A percentile compares a stretch with the other conserved stretches of the same genome.
These are phyloP conservation scores for Mizuhopecten yessoensis DNA, from an alignment of 1,140 invertebrate species.

Conservation along the genomic window DNA sequence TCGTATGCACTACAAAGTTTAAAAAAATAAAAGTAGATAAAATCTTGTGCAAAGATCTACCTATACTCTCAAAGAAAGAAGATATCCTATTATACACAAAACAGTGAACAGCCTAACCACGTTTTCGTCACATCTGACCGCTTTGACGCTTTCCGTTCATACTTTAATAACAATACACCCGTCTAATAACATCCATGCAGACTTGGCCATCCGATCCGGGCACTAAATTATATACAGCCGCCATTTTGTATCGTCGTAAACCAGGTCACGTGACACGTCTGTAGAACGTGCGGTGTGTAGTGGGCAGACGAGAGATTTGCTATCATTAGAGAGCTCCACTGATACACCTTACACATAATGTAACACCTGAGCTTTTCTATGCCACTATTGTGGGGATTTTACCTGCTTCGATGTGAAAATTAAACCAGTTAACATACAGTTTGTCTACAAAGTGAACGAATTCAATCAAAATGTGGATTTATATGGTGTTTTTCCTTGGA, in stretches of 20 bases:
- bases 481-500: slow-evolving; percentile 7
- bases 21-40: neutral
- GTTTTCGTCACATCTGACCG: neutral
- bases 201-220: neutral
- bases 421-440: neutral
- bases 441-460: neutral
- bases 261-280: slow-evolving; percentile 6
- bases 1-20: neutral
- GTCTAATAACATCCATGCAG: neutral
- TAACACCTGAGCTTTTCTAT: neutral
- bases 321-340: slow-evolving; percentile 3
- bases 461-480: slow-evolving; percentile 29
- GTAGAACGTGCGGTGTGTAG: slow-evolving; percentile 8
- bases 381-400: neutral
- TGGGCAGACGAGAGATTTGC: slow-evolving; percentile 1
- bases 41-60: neutral
- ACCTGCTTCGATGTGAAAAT: slow-evolving; percentile 5
- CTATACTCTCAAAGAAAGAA: neutral
- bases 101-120: neutral
- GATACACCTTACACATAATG: neutral
- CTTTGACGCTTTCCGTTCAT: slow-evolving; percentile 8
- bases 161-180: neutral
- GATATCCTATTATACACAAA: neutral
- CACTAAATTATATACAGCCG: slow-evolving; percentile 9
- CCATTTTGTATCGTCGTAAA: slow-evolving; percentile 22